A percentile compares a stretch with the other conserved stretches of the same genome.
phyloP scores from a whole-genome alignment of 1,140 invertebrate species.

The Megalopta genalis region DNA sequence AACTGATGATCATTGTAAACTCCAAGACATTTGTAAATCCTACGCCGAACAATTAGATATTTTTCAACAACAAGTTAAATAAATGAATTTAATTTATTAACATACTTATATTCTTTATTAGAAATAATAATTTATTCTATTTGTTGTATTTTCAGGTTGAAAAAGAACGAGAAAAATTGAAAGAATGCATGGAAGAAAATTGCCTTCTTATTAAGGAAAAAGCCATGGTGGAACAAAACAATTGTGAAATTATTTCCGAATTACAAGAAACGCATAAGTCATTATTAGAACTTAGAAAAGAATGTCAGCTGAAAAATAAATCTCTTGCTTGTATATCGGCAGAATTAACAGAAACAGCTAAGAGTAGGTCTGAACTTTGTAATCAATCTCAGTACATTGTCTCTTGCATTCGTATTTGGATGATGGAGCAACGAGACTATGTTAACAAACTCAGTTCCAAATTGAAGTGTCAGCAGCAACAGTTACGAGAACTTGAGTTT shows the following conservation, averaged over 20 bases:
- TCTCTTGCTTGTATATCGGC: slow-evolving; percentile 66
- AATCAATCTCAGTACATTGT: slow-evolving; percentile 70
- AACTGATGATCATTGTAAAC: slow-evolving; percentile 49
- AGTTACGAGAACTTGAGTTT: slow-evolving; percentile 57
- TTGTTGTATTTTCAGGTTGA: slow-evolving; percentile 40
- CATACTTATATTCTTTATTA: not conserved
- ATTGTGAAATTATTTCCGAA: slow-evolving; percentile 67
- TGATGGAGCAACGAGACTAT: slow-evolving; percentile 68
- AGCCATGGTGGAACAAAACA: slow-evolving; percentile 65
- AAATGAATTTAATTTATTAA: slow-evolving; percentile 20
- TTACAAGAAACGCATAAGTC: slow-evolving; percentile 68
- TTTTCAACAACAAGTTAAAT: slow-evolving; percentile 55
- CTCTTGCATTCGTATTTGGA: slow-evolving; percentile 68
- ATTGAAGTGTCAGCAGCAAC: slow-evolving; percentile 67
- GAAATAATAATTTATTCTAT: slow-evolving; percentile 9
- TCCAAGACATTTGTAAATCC: slow-evolving; percentile 53
- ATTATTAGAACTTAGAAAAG: slow-evolving; percentile 63
- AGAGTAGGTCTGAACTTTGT: slow-evolving; percentile 68
- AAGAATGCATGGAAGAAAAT: slow-evolving; percentile 68
- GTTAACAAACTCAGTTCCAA: slow-evolving; percentile 58
- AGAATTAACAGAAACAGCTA: slow-evolving; percentile 66
- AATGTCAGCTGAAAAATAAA: slow-evolving; percentile 69
- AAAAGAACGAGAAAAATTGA: slow-evolving; percentile 61
- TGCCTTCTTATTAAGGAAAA: slow-evolving; percentile 65
- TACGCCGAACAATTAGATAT: slow-evolving; percentile 55